A percentile compares a stretch with the other conserved stretches of the same genome.
phyloP scores from a whole-genome alignment of 2,888 invertebrate species.

The Orgyia antiqua region DNA sequence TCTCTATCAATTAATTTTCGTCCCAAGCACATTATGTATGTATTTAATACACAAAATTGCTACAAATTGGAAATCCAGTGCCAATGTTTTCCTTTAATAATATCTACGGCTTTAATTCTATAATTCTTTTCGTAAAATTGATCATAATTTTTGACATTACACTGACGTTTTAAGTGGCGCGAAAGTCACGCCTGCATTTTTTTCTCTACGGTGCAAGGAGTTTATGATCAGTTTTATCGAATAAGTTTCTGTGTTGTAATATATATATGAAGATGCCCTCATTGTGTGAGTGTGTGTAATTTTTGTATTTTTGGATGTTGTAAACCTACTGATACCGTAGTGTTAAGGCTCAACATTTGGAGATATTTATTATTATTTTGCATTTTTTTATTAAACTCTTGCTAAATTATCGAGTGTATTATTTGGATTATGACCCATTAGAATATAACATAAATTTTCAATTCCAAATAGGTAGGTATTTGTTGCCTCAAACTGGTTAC shows the following conservation, averaged over 20 bases:
- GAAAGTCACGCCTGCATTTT: too few species aligned
- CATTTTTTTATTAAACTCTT: constrained; percentile 78
- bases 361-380: constrained; percentile 76
- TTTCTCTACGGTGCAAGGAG: too few species aligned
- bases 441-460: too few species aligned
- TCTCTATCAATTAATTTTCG: constrained; percentile 19
- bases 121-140: constrained; percentile 20
- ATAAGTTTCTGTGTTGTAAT: constrained; percentile 18
- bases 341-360: constrained; percentile 74
- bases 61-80: constrained; percentile 42
- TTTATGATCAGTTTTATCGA: constrained; percentile 16
- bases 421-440: too few species aligned
- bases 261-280: constrained; percentile 27
- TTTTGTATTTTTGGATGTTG: constrained; percentile 67
- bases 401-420: constrained; percentile 60
- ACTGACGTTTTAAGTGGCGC: constrained; percentile 4
- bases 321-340: constrained; percentile 64
- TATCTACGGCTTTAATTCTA: constrained; percentile 20
- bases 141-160: constrained; percentile 3
- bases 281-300: constrained; percentile 59
- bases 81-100: constrained; percentile 34
- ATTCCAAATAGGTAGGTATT: too few species aligned
- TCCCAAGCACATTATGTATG: constrained; percentile 19
- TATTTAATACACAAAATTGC: constrained; percentile 29
- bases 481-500: too few species aligned